Conservation (phyloP, 2,113 vertebrate species). For the Vulpes ferrilata region DNA sequence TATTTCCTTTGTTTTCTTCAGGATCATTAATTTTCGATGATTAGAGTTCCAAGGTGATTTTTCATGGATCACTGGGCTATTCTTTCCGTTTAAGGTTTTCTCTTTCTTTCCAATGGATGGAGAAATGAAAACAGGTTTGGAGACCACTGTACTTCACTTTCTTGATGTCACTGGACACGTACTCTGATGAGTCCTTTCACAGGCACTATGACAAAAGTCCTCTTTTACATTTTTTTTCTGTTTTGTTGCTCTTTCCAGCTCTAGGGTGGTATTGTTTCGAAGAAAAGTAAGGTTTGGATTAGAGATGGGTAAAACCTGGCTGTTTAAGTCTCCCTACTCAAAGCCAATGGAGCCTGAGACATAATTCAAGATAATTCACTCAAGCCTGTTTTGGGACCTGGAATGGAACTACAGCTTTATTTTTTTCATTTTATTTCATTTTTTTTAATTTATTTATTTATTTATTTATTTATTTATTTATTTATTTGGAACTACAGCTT, state of each 20-base stretch:
- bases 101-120: background rate
- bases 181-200: background rate
- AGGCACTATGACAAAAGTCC: background rate
- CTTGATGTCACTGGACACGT: background rate
- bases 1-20: background rate
- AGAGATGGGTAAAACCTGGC: background rate
- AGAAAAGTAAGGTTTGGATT: background rate
- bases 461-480: too few relatives aligned
- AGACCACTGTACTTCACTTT: background rate
- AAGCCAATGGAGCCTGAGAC: background rate
- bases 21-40: background rate
- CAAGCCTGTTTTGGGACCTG: background rate
- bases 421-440: too few relatives aligned
- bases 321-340: background rate
- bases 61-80: background rate
- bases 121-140: background rate
- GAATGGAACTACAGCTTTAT: background rate
- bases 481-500: background rate
- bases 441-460: too few relatives aligned
- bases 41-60: background rate
- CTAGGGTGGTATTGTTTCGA: background rate
- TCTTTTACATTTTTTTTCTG: background rate
- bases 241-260: background rate
- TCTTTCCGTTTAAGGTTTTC: background rate
- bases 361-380: background rate